A percentile compares a stretch with the other conserved stretches of the same genome.
These are phyloP conservation scores for Clamator glandarius DNA, from an alignment of 2,797 vertebrate species.

Conservation along the genomic window DNA sequence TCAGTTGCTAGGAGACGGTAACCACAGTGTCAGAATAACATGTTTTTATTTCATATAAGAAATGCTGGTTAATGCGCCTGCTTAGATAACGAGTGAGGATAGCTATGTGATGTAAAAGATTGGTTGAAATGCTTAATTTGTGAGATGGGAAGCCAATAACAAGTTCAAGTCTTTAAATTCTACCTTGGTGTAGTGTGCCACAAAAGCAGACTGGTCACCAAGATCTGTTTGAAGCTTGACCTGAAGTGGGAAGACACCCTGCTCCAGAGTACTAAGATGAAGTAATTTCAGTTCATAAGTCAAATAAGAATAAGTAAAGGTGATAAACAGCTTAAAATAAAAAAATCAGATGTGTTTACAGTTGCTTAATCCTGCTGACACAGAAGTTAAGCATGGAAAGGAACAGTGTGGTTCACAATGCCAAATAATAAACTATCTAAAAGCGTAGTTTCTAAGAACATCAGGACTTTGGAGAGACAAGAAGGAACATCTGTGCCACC, in stretches of 20 bases:
- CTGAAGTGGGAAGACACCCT: not conserved
- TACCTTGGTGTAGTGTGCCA: not conserved
- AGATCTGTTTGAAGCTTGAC: not conserved
- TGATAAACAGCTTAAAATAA: not conserved
- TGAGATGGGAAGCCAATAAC: not conserved
- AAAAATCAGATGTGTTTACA: not conserved
- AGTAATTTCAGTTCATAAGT: not conserved
- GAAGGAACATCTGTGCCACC: not conserved
- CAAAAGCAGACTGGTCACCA: not conserved
- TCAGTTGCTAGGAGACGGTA: conserved; percentile 61
- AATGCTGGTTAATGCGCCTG: conserved; percentile 21
- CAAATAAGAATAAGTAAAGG: not conserved
- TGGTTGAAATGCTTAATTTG: not conserved
- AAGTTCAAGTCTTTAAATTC: not conserved
- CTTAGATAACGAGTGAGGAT: conserved; percentile 17
- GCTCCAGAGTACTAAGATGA: not conserved
- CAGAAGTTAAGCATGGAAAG: not conserved
- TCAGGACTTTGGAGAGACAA: not conserved
- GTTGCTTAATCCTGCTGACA: not conserved
- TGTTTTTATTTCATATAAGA: conserved; percentile 44
- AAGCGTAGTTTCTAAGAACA: not conserved
- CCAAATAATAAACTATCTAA: not conserved
- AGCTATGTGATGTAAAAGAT: not conserved
- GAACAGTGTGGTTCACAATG: not conserved
- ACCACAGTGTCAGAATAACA: conserved; percentile 35